Conservation (phyloP, 2,888 invertebrate species). For the Agrotis clavis region DNA sequence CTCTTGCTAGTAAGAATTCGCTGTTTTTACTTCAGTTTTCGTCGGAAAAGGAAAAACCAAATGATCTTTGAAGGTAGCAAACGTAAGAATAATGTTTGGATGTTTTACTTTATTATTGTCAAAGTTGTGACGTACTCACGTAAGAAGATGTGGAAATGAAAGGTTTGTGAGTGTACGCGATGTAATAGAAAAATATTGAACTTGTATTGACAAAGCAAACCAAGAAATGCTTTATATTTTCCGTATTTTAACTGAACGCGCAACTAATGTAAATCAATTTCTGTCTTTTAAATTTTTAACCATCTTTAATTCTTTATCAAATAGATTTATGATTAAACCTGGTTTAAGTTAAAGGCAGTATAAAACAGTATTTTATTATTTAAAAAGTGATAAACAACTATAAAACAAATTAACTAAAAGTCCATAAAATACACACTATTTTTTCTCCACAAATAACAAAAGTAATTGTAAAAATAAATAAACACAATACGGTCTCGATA, state of each 20-base stretch:
- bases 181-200: slow-evolving; percentile 10
- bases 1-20: slow-evolving; percentile 73
- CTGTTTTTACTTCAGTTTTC: slow-evolving; percentile 71
- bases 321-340: no score
- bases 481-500: slow-evolving; percentile 19
- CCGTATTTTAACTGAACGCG: neutral
- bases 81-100: slow-evolving; percentile 40
- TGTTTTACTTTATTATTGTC: slow-evolving; percentile 39
- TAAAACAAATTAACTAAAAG: neutral
- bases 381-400: no score
- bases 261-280: no score
- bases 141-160: slow-evolving; percentile 29
- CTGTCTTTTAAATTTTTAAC: no score
- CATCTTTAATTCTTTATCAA: no score
- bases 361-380: no score
- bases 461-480: slow-evolving; percentile 27
- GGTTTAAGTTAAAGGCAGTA: no score
- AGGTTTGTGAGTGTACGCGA: neutral
- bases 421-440: neutral
- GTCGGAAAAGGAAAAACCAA: slow-evolving; percentile 52
- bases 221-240: no score
- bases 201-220: neutral
- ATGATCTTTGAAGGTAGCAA: slow-evolving; percentile 56
- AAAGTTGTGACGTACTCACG: slow-evolving; percentile 28
- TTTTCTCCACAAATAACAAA: slow-evolving; percentile 4